Percentiles rank a stretch among this genome's conserved stretches.
These are phyloP conservation scores for Leptonema lineaticorne DNA, from an alignment of 1,140 invertebrate genomes.

Conservation along the genomic window DNA sequence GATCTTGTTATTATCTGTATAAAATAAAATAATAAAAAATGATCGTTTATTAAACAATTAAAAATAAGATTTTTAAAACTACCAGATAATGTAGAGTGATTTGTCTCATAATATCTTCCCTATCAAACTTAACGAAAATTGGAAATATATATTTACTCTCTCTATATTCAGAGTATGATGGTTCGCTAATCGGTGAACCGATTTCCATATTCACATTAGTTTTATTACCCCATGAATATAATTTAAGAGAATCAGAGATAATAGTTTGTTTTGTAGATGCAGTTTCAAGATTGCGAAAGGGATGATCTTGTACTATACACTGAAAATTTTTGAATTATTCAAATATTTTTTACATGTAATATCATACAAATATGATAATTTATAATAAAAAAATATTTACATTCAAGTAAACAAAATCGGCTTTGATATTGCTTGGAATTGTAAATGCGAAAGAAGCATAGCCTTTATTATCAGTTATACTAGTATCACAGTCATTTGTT, in stretches of 20 bases:
- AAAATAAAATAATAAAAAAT: neutral
- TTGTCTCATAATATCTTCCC: slow-evolving; percentile 13
- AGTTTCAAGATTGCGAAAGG: slow-evolving; percentile 29
- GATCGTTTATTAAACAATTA: neutral
- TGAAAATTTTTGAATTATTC: slow-evolving; percentile 21
- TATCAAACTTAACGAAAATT: slow-evolving; percentile 27
- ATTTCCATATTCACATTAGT: slow-evolving; percentile 33
- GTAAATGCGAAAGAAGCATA: slow-evolving; percentile 31
- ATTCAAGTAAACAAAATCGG: slow-evolving; percentile 29
- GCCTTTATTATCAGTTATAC: slow-evolving; percentile 19
- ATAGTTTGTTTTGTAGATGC: slow-evolving; percentile 2
- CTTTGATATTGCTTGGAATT: slow-evolving; percentile 8
- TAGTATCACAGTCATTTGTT: slow-evolving; percentile 26
- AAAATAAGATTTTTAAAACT: neutral
- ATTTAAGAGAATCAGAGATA: neutral
- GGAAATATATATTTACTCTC: slow-evolving; percentile 34
- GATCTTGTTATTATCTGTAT: slow-evolving; percentile 51
- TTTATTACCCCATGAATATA: slow-evolving; percentile 32
- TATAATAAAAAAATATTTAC: slow-evolving; percentile 18
- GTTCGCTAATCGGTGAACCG: slow-evolving; percentile 21
- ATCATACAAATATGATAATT: neutral
- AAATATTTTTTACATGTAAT: neutral
- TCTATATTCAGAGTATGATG: slow-evolving; percentile 2
- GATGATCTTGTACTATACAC: slow-evolving; percentile 33
- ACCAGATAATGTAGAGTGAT: slow-evolving; percentile 38